A percentile compares a stretch with the other conserved stretches of the same genome.
phyloP scores from a whole-genome alignment of 2,113 vertebrate genomes.

The Naja naja region DNA sequence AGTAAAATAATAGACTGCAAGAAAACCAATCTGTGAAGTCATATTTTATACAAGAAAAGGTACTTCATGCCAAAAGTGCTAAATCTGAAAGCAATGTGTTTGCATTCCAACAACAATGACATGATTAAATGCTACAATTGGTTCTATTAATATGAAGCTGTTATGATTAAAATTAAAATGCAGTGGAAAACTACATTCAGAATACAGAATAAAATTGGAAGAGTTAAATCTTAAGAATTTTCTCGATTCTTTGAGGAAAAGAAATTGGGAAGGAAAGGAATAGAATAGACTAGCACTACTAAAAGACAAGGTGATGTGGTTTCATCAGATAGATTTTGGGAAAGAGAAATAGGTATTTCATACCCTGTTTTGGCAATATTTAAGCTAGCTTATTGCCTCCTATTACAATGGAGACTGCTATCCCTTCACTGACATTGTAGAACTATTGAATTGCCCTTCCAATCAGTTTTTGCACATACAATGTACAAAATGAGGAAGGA shows the following conservation, averaged over 20 bases:
- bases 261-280: neutral
- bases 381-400: neutral
- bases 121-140: neutral
- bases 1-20: constrained; percentile 12
- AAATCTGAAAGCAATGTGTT: constrained; percentile 10
- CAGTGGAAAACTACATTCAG: neutral
- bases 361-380: neutral
- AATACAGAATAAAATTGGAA: neutral
- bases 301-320: neutral
- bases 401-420: neutral
- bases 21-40: constrained; percentile 15
- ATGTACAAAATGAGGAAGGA: neutral
- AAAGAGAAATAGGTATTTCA: neutral
- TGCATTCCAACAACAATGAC: constrained; percentile 2
- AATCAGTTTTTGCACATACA: neutral
- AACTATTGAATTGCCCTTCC: neutral
- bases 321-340: neutral
- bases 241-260: neutral
- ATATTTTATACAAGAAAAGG: neutral
- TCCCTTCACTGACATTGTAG: neutral
- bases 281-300: neutral
- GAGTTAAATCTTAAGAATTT: neutral
- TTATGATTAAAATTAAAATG: neutral
- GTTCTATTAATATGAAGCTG: neutral
- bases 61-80: constrained; percentile 16